Evolutionary conservation across 2,797 vertebrate species (phyloP).

Genomic region (Gambusia yucatana): DNA sequence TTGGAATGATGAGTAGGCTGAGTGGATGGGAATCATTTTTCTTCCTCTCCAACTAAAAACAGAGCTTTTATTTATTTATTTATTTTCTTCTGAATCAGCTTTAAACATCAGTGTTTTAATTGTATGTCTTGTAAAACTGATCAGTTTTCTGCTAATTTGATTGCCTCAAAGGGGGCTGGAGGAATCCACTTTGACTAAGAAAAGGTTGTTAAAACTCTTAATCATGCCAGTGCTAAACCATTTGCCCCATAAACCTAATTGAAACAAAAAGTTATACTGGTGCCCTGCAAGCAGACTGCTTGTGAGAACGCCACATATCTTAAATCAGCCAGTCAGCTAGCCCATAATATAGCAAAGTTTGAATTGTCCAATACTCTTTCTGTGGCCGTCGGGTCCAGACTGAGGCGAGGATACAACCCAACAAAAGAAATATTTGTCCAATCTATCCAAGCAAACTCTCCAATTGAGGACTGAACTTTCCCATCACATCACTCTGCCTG

Average conservation of each 20-base stretch:
- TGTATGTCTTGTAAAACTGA: not conserved
- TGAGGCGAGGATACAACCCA: constrained; percentile 73
- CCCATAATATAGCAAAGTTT: constrained; percentile 63
- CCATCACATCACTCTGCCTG: constrained; percentile 71
- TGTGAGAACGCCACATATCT: constrained; percentile 66
- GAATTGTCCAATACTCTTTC: constrained; percentile 63
- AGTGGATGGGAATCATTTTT: constrained; percentile 9
- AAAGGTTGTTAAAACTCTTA: not conserved
- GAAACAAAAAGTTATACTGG: constrained; percentile 22
- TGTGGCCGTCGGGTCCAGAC: constrained; percentile 74
- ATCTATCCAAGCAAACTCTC: constrained; percentile 81
- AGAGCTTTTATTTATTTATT: too few relatives aligned
- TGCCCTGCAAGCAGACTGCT: constrained; percentile 77
- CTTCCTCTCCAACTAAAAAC: not conserved
- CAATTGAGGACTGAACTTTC: constrained; percentile 80
- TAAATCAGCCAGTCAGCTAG: constrained; percentile 57
- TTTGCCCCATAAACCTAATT: not conserved
- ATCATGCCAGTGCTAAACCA: not conserved
- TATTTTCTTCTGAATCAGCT: not conserved
- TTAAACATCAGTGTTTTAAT: not conserved
- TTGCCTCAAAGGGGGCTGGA: not conserved
- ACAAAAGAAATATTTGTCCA: constrained; percentile 86
- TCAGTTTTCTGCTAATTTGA: not conserved
- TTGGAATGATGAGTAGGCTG: constrained; percentile 32
- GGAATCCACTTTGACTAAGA: not conserved